Base-by-base conservation (phyloP, 2,888 invertebrate species). In the Anorthoa munda region DNA sequence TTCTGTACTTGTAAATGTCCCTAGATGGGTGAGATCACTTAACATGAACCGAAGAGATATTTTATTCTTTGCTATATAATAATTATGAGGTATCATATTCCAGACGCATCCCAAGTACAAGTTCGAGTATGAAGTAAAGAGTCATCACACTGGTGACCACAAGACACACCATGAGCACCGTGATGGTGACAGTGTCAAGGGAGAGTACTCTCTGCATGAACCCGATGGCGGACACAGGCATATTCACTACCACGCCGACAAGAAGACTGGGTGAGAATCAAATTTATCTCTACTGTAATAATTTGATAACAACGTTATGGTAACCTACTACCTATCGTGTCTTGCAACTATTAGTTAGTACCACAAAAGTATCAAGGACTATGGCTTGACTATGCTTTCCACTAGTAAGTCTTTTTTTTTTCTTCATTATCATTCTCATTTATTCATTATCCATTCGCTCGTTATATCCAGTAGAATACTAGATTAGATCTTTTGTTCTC, bases 171-270 rank as follows among this genome's bases (percentile, higher is more conserved):
- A 93, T 59, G 96, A 97, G 89, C 93, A 94, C 85, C 93, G 95
- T 71, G 95, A 96, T 89, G 97, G 97, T 64, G 96, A 97, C 87
- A 95, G 93, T 64, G 97, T 97, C 67, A 95, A 96, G 87, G 97
- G 97, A 18, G 87, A 95, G 86, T 97, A 97, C 90, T 94, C 94
- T 18, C 91, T 97, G 68, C 95, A 96, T 80, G 95, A 97, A 85
- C 95, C 97, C 58, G 96, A 95, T 60, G 97, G 97, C 75, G 94
- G 96, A 83, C 87, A 94, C 83, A 89, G 93, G 60, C 84, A 91
- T 46, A 91, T 93, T 2, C 88, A 93, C 72, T 93, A 93, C 72
- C 89, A 90, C 53, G 88, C 89, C 13, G 90, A 91, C 73, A 85
- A 90, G 18, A 86, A 90, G 39, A 79, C 87, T 53, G 91, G 93